Evolutionary conservation across 2,797 vertebrate genomes (phyloP), one percentile per base, ranked within the genome.

Genomic region (Sebastes paucispinis): DNA sequence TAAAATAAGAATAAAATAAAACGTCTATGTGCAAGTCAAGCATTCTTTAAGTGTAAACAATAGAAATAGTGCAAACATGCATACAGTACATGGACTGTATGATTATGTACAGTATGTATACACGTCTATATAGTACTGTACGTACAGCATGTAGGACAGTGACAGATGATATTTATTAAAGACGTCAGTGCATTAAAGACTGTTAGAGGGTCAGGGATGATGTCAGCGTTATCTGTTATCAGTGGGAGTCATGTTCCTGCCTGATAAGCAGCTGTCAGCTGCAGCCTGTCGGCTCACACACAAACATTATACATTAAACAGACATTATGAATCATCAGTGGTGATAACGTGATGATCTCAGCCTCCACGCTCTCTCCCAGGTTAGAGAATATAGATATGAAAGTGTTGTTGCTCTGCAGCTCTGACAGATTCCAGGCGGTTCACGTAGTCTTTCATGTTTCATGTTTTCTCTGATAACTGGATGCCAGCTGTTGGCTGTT

Each of bases 401-500:
- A 25, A 13, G 25, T 4, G 32, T n/a, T 31, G 60, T 2, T 39
- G 63, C 27, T 74, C 24, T 9, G 34, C 57, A 60, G 69, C 2
- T 58, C 5, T 4, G n/a, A 47, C 50, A 65, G 34, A 55, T 36
- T 75, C 47, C 66, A 47, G 20, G 8, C 3, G 3, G 2, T 4
- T 43, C 11, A 3, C 3, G 20, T 16, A 0, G 31, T 20, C 5
- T 16, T n/a, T n/a, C n/a, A n/a, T 32, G 68, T 14, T 39, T 67
- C 3, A 16, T 77, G 31, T 83, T 77, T 73, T 67, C 54, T 71
- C 64, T 76, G 73, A 78, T 89, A 75, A 68, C 32, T 18, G 22
- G 67, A 25, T 57, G 57, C 57, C 85, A 81, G 85, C 68, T 83
- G 77, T 20, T 64, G 70, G 73, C 55, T 64, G 75, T 32, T 32